Base-by-base conservation (phyloP, 2,888 invertebrate species). In the Tetramorium bicarinatum region DNA sequence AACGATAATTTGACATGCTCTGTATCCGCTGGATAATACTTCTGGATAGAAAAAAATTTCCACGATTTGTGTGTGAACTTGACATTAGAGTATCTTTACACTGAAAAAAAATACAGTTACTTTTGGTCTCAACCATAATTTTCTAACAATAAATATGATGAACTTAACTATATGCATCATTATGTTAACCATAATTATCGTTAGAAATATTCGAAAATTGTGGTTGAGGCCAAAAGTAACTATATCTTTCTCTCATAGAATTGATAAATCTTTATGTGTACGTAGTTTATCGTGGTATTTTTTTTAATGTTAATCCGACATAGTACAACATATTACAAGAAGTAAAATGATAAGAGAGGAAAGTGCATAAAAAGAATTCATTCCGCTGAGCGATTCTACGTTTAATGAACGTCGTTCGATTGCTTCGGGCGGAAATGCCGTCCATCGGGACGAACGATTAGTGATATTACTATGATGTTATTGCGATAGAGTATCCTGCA, bases 361-460 rank as follows among this genome's bases (percentile, higher is more conserved):
- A 74, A 62, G 25, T 9, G 52, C n/a, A 15, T 38, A 41, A 18
- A 38, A 64, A 75, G 66, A 47, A 47, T 75, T 66, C 7, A 49
- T 18, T 47, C 4, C 13, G 13, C 29, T 3, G 25, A 69, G 25
- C 4, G 52, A 41, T 52, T 69, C 21, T 13, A 29, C 69, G 25
- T 69, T 67, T 15, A 15, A 71, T 41, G 29, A 77, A 71, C 71
- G 77, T 52, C 47, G 15, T 49, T 34, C 64, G 49, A 64, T 64
- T 76, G 34, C 71, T 54, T 54, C 71, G 77, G 29, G 15, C 71
- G 77, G 54, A 77, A 77, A 71, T 69, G n/a, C 54, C 38, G 34
- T 76, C 38, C n/a, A 66, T 21, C 69, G 71, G 72, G 15, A 41
- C 54, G 52, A 44, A 54, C 15, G 52, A 77, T 77, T 71, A 76